These are phyloP conservation scores for Drosophila neutralis DNA, from an alignment of 2,888 invertebrate genomes.

Conservation along the genomic window DNA sequence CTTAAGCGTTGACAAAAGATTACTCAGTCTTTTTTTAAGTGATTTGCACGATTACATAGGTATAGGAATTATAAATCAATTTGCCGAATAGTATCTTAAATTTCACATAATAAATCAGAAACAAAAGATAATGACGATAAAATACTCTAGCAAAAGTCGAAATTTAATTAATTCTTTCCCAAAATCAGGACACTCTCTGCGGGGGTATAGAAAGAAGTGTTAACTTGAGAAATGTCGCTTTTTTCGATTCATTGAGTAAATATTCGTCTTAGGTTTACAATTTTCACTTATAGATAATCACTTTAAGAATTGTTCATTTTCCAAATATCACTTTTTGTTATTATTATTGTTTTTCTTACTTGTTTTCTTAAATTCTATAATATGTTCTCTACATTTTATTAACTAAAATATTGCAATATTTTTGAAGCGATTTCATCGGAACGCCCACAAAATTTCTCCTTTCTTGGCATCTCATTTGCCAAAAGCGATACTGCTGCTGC, in stretches of 20 bases:
- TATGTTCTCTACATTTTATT: background rate
- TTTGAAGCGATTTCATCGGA: slow-evolving; percentile 13
- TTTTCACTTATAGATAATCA: slow-evolving; percentile 2
- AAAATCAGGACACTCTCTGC: background rate
- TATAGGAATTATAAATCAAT: background rate
- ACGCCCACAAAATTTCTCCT: background rate
- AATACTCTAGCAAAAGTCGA: background rate
- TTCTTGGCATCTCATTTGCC: slow-evolving; percentile 79
- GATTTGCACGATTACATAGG: background rate
- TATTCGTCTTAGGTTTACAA: slow-evolving; percentile 10
- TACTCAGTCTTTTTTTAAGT: slow-evolving; percentile 4
- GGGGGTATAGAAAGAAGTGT: background rate
- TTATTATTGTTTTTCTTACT: background rate
- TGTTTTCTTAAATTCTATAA: background rate
- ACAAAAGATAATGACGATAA: background rate
- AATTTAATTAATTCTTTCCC: background rate
- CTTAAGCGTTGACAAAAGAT: background rate
- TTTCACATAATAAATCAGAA: background rate
- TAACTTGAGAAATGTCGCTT: background rate
- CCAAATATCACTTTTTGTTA: slow-evolving; percentile 31
- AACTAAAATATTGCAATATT: slow-evolving; percentile 26
- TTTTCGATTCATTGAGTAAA: slow-evolving; percentile 27
- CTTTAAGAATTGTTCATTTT: slow-evolving; percentile 8
- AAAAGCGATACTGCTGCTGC: slow-evolving; percentile 59
- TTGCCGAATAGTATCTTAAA: background rate